Evolutionary conservation across 2,797 vertebrate species (phyloP).

Genomic region (Eleutherodactylus coqui): DNA sequence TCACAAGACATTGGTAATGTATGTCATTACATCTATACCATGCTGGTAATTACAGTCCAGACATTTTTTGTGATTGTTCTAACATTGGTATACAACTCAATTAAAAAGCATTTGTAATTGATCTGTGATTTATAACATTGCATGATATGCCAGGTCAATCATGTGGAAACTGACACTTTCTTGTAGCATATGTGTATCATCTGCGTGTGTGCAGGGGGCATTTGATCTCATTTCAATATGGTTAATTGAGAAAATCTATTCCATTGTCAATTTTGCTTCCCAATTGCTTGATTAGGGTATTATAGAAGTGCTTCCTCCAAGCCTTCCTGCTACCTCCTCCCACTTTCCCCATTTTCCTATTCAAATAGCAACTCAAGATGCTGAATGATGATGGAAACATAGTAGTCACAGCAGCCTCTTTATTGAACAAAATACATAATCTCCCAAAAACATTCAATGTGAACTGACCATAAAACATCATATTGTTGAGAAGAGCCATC

Average conservation of each 20-base stretch:
- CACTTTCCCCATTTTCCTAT: too few species aligned
- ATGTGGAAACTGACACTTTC: neutral
- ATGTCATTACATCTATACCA: neutral
- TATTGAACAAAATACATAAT: too few species aligned
- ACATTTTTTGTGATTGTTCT: neutral
- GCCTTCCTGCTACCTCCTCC: too few species aligned
- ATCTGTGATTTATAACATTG: neutral
- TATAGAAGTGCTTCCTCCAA: too few species aligned
- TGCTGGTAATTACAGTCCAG: neutral
- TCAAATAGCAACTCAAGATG: too few species aligned
- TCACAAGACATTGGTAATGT: neutral
- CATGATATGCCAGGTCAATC: neutral
- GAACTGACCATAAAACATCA: too few species aligned
- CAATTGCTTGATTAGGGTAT: too few species aligned
- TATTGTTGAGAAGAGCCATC: too few species aligned
- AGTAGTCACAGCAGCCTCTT: too few species aligned
- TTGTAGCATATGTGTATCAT: neutral
- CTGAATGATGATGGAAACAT: too few species aligned
- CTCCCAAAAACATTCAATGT: too few species aligned
- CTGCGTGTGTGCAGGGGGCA: neutral
- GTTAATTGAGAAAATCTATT: neutral
- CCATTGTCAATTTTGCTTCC: too few species aligned
- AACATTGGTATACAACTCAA: neutral
- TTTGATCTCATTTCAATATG: neutral
- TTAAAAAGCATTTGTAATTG: neutral